A percentile compares a stretch with the other conserved stretches of the same genome.
Conservation (phyloP, 2,888 invertebrate species). For the Coelogynopora nodosa region DNA sequence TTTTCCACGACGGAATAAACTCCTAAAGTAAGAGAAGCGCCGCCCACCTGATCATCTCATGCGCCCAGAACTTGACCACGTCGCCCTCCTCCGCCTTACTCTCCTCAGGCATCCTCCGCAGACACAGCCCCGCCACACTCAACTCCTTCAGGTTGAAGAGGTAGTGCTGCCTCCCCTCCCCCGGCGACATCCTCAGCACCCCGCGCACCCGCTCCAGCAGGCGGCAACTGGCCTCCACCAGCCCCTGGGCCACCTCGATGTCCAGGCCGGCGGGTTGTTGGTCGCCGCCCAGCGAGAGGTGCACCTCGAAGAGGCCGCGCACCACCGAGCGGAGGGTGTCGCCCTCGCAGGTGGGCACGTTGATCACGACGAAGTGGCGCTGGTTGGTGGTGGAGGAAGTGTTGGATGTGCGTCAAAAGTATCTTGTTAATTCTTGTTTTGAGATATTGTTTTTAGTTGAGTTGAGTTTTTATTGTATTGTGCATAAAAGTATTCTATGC, state of each 20-base stretch:
- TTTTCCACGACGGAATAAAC: no score
- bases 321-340: slow-evolving; percentile 56
- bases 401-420: no score
- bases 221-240: slow-evolving; percentile 12
- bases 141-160: slow-evolving; percentile 59
- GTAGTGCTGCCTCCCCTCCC: slow-evolving; percentile 60
- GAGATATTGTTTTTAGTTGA: no score
- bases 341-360: slow-evolving; percentile 55
- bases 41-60: slow-evolving; percentile 53
- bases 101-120: slow-evolving; percentile 58
- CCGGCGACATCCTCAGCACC: slow-evolving; percentile 57
- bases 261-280: slow-evolving; percentile 35
- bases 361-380: slow-evolving; percentile 61
- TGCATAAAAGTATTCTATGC: no score
- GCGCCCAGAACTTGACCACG: slow-evolving; percentile 59
- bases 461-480: no score
- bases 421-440: no score
- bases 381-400: no score
- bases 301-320: slow-evolving; percentile 58
- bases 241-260: neutral
- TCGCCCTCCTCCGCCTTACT: slow-evolving; percentile 58
- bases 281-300: slow-evolving; percentile 25
- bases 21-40: no score
- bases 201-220: slow-evolving; percentile 50
- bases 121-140: slow-evolving; percentile 54